These are phyloP conservation scores for Pagetopsis macropterus DNA, from an alignment of 2,797 vertebrate genomes.

Conservation along the genomic window DNA sequence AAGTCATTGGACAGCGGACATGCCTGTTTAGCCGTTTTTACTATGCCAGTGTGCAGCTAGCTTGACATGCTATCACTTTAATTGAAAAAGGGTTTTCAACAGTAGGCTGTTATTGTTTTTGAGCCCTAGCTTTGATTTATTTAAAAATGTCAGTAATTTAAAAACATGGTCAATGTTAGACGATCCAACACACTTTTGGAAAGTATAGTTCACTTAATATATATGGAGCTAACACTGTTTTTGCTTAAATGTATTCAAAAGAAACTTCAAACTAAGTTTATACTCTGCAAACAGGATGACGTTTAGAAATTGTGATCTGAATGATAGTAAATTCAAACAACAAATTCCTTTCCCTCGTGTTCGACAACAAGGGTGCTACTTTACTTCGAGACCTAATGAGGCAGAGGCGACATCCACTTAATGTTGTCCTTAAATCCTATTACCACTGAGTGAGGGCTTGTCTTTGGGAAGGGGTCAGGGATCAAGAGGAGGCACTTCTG, in stretches of 20 bases:
- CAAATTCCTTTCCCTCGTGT: conserved; percentile 13
- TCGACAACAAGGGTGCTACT: conserved; percentile 47
- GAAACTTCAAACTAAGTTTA: conserved; percentile 27
- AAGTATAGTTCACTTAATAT: not conserved
- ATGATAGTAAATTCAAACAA: not conserved
- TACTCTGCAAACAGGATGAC: not conserved
- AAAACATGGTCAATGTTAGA: not conserved
- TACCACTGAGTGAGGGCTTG: conserved; percentile 15
- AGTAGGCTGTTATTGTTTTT: too few species aligned
- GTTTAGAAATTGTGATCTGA: not conserved
- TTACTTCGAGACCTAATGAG: conserved; percentile 52
- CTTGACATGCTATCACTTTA: too few species aligned
- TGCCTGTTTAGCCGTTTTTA: too few species aligned
- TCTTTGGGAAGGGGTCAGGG: not conserved
- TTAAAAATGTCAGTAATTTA: not conserved
- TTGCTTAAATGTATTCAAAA: conserved; percentile 41
- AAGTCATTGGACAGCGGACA: too few species aligned
- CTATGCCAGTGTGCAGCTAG: too few species aligned
- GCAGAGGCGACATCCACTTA: conserved; percentile 62
- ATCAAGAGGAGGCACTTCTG: conserved; percentile 3
- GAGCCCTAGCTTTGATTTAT: not conserved
- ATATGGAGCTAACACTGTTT: not conserved
- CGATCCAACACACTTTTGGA: not conserved
- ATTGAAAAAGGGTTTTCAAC: too few species aligned
- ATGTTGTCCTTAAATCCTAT: conserved; percentile 71